These are phyloP conservation scores for Formica aserva DNA, from an alignment of 2,888 invertebrate species.

Conservation along the genomic window DNA sequence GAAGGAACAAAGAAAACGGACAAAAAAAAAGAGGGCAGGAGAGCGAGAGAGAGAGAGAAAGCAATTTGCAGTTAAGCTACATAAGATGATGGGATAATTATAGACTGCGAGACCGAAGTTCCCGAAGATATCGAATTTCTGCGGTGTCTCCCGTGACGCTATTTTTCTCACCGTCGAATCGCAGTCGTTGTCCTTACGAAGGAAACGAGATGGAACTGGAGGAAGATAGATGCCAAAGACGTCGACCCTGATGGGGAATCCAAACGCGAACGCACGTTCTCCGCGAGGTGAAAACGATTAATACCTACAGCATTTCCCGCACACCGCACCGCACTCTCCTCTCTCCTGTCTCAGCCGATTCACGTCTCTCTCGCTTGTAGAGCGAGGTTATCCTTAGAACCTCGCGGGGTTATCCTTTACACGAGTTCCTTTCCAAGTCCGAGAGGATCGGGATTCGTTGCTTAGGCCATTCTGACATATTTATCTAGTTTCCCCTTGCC, in stretches of 20 bases:
- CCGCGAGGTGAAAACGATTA: slow-evolving; percentile 72
- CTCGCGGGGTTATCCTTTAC: slow-evolving; percentile 78
- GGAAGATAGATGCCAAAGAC: slow-evolving; percentile 57
- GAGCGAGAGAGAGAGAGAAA: slow-evolving; percentile 22
- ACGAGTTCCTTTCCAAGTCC: slow-evolving; percentile 70
- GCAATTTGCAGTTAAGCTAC: slow-evolving; percentile 30
- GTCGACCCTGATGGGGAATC: slow-evolving; percentile 59
- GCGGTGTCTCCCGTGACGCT: slow-evolving; percentile 56
- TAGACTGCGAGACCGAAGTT: slow-evolving; percentile 55
- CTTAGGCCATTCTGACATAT: slow-evolving; percentile 76
- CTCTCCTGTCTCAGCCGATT: background rate
- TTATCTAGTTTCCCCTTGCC: slow-evolving; percentile 78
- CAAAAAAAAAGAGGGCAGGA: slow-evolving; percentile 24
- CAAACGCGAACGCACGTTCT: slow-evolving; percentile 54
- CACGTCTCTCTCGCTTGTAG: slow-evolving; percentile 58
- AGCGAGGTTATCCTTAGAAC: slow-evolving; percentile 75
- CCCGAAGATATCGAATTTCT: slow-evolving; percentile 69
- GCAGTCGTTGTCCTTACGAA: slow-evolving; percentile 53
- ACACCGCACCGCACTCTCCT: slow-evolving; percentile 29
- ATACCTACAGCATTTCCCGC: slow-evolving; percentile 57
- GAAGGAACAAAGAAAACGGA: slow-evolving; percentile 16
- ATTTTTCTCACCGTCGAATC: slow-evolving; percentile 67
- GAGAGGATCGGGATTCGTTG: slow-evolving; percentile 66
- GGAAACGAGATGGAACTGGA: slow-evolving; percentile 7
- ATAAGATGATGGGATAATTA: slow-evolving; percentile 72